These are phyloP conservation scores for Melanargia galathea DNA, from an alignment of 2,888 invertebrate species.

Conservation along the genomic window DNA sequence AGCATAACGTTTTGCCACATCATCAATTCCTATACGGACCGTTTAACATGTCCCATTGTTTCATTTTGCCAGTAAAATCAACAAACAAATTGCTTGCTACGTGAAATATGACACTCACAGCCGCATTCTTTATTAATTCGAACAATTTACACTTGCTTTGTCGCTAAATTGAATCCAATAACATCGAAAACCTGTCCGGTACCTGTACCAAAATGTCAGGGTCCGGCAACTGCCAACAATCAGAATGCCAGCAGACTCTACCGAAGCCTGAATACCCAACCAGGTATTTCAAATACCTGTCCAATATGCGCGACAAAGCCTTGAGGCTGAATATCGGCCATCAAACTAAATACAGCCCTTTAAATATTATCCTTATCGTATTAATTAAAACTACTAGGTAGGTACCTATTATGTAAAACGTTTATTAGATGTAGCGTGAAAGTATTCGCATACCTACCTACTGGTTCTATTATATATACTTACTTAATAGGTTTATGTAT, in stretches of 20 bases:
- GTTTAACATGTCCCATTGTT: slow-evolving; percentile 11
- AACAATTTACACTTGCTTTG: slow-evolving; percentile 28
- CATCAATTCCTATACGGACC: background rate
- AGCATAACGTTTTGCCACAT: background rate
- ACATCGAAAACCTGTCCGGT: slow-evolving; percentile 59
- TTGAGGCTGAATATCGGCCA: slow-evolving; percentile 24
- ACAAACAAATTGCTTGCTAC: slow-evolving; percentile 14
- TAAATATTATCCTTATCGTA: slow-evolving; percentile 1
- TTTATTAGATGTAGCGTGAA: background rate
- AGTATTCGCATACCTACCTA: background rate
- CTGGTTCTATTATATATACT: background rate
- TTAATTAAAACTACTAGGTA: background rate
- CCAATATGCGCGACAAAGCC: slow-evolving; percentile 30
- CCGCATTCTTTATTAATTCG: slow-evolving; percentile 20
- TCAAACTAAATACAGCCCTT: slow-evolving; percentile 4
- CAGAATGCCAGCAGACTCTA: slow-evolving; percentile 62
- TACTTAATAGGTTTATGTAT: too few species aligned
- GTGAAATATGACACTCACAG: slow-evolving; percentile 14
- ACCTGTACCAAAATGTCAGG: slow-evolving; percentile 72
- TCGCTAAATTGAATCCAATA: slow-evolving; percentile 35
- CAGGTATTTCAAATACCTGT: slow-evolving; percentile 42
- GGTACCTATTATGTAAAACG: background rate
- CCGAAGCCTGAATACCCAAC: slow-evolving; percentile 44
- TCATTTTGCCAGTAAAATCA: slow-evolving; percentile 6
- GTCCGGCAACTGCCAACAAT: slow-evolving; percentile 56